Evolutionary conservation across 2,797 vertebrate genomes (phyloP).

Genomic region (Thunnus albacares): DNA sequence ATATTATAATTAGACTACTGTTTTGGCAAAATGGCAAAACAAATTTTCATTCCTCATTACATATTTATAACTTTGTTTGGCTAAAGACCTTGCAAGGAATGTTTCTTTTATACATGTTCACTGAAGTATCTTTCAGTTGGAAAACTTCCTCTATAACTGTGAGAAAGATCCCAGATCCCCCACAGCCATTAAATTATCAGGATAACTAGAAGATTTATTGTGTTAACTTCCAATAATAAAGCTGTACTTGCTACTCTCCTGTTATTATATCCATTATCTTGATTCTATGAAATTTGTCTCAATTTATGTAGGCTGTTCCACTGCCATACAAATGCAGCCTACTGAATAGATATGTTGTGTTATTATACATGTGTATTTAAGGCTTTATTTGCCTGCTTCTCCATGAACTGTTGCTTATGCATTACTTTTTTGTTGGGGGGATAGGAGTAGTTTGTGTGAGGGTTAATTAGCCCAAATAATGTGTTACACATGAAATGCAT

Average conservation of each 20-base stretch:
- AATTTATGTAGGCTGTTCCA: not conserved
- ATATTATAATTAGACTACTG: slow-evolving; percentile 20
- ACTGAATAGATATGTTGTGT: not conserved
- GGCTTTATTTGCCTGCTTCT: not conserved
- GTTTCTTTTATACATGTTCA: slow-evolving; percentile 9
- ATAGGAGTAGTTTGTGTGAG: not conserved
- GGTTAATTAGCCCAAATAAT: slow-evolving; percentile 4
- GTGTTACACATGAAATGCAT: not conserved
- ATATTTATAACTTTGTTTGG: slow-evolving; percentile 27
- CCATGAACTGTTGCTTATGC: not conserved
- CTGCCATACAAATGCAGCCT: not conserved
- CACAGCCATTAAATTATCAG: slow-evolving; percentile 8
- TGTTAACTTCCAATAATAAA: not conserved
- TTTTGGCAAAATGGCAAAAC: slow-evolving; percentile 22
- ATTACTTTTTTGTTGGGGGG: not conserved
- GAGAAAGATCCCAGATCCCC: slow-evolving; percentile 6
- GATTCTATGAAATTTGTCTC: slow-evolving; percentile 15
- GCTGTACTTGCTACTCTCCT: not conserved
- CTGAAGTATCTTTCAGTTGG: not conserved
- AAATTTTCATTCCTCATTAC: slow-evolving; percentile 25
- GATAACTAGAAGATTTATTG: slow-evolving; percentile 7
- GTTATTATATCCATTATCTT: slow-evolving; percentile 6
- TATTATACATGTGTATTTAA: not conserved
- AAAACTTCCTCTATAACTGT: not conserved
- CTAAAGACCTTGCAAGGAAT: slow-evolving; percentile 10